Base-by-base conservation (phyloP, 1,140 invertebrate species). In the Teleogryllus occipitalis region DNA sequence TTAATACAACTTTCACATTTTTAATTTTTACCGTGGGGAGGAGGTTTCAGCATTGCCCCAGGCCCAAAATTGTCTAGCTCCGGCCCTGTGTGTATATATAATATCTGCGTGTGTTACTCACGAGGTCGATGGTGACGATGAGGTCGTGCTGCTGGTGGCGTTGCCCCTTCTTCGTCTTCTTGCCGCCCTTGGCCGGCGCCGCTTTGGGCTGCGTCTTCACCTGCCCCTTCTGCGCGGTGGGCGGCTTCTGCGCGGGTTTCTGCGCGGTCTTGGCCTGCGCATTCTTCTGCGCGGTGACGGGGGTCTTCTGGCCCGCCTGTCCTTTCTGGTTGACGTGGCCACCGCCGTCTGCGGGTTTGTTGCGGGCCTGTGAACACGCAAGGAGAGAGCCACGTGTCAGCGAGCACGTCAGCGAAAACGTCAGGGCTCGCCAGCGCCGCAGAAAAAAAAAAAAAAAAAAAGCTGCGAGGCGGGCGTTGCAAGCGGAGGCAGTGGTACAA, bases 131-230 rank as follows among this genome's bases (percentile, higher is more conserved):
- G 79, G 91, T 95, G 80, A 95, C 93, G 81, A 92, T 91, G 48
- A 95, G 89, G 83, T 95, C 93, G 82, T 95, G 92, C 83, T 94
- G 93, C 83, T 94, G 93, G 82, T 94, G 90, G 82, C 93, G 90
- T 82, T 94, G 92, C 46, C 93, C 93, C 85, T 94, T 94, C 85
- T 93, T 93, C 83, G 89, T 89, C 83, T 91, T 91, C 86, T 94
- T 94, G 47, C 82, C 46, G 49, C 85, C 86, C 89, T 89, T 78
- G 88, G 82, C 80, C 78, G 84, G 82, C 77, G 83, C 79, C 75
- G 82, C 79, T 18, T 83, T 48, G 75, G 79, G 82, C 76, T 82
- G 83, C 22, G 83, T 81, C 80, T 86, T 85, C 15, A 84, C 83
- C 80, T 85, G 85, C 7, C 83, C 84, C 81, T 85, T 92, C 84